phyloP scores from a whole-genome alignment of 1,140 invertebrate genomes.

The Cydia strobilella region DNA sequence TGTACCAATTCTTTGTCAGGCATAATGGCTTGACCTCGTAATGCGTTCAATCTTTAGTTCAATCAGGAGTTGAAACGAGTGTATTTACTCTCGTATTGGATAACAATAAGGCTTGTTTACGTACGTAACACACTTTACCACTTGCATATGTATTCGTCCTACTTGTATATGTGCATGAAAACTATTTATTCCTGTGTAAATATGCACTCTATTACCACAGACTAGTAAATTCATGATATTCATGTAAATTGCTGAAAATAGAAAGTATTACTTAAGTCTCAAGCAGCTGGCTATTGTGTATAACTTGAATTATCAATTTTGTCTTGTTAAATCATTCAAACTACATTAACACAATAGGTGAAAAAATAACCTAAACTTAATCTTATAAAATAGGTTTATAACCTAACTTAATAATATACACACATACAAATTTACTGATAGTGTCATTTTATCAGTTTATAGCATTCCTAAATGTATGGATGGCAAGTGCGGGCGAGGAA shows the following conservation, averaged over 20 bases:
- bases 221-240: not conserved
- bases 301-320: not conserved
- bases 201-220: conserved; percentile 6
- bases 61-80: not conserved
- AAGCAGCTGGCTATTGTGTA: not conserved
- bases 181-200: not conserved
- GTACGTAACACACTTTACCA: conserved; percentile 2
- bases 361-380: not conserved
- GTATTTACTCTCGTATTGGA: conserved; percentile 8
- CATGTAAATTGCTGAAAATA: not conserved
- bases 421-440: not conserved
- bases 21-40: conserved; percentile 5
- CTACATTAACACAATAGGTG: not conserved
- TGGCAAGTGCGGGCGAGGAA: too few relatives aligned
- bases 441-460: not conserved
- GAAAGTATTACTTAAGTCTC: not conserved
- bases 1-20: not conserved
- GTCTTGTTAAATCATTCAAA: not conserved
- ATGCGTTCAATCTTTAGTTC: not conserved
- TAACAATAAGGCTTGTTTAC: conserved; percentile 23
- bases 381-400: not conserved
- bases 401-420: not conserved
- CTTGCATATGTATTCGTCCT: not conserved
- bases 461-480: too few relatives aligned
- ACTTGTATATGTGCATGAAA: not conserved